Conservation (phyloP, 2,797 vertebrate species). For the Spea hammondii region DNA sequence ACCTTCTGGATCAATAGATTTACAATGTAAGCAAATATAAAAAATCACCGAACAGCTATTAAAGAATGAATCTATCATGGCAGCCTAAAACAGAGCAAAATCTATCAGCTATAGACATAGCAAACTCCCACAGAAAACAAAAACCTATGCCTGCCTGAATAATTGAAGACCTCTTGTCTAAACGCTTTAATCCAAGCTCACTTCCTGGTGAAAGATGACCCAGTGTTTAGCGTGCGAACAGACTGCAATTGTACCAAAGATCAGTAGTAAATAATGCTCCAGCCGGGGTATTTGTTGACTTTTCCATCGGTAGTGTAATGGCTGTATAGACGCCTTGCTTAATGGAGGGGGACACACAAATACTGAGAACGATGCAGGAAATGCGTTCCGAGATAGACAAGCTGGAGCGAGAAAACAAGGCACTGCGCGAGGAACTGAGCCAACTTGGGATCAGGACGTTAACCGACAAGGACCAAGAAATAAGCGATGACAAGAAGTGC, state of each 20-base stretch:
- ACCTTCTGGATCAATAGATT: too few relatives aligned
- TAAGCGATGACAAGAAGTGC: background rate
- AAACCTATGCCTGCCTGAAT: conserved; percentile 65
- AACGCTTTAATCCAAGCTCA: conserved; percentile 43
- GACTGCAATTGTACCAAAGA: background rate
- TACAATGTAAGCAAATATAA: too few relatives aligned
- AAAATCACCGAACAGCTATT: conserved; percentile 31
- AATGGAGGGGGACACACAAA: conserved; percentile 77
- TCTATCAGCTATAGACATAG: conserved; percentile 35
- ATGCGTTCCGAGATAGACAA: conserved; percentile 83
- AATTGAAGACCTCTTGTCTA: conserved; percentile 62
- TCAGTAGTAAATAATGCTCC: conserved; percentile 48
- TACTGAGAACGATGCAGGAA: conserved; percentile 78
- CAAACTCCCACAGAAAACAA: conserved; percentile 59
- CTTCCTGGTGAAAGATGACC: conserved; percentile 53
- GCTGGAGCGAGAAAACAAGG: conserved; percentile 81
- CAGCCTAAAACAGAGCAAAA: conserved; percentile 30
- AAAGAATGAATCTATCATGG: conserved; percentile 46
- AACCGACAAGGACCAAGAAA: background rate
- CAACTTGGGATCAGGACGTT: conserved; percentile 30
- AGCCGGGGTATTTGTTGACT: accelerated
- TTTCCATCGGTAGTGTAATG: background rate
- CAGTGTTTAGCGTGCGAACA: conserved; percentile 16
- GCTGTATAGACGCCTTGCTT: background rate
- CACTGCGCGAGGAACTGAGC: conserved; percentile 68